Evolutionary conservation across 2,888 invertebrate genomes (phyloP).

Genomic region (Eueremaeus valkanovi): DNA sequence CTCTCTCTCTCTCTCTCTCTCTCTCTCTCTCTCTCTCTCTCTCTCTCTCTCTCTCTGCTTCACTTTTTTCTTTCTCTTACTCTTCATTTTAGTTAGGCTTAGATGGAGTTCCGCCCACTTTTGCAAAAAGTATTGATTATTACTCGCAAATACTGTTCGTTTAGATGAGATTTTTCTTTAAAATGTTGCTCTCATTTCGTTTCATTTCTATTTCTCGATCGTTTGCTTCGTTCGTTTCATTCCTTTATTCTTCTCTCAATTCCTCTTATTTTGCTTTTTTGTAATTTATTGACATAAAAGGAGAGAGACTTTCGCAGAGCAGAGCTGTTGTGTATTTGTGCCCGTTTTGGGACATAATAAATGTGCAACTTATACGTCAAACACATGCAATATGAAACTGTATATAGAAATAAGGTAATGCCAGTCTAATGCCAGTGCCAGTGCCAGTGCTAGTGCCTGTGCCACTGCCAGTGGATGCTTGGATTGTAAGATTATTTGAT

Average conservation of each 20-base stretch:
- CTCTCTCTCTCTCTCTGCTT: too few species aligned
- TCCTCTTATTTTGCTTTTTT: conserved; percentile 19
- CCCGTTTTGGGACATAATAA: conserved; percentile 34
- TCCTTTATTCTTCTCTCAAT: neutral
- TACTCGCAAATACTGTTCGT: neutral
- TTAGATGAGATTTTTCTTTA: conserved; percentile 28
- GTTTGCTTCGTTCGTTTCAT: neutral
- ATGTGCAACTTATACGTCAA: conserved; percentile 31
- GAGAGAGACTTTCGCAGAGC: neutral
- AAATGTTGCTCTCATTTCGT: conserved; percentile 18
- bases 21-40: too few species aligned
- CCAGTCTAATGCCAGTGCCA: neutral
- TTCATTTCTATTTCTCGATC: neutral
- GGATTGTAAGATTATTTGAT: conserved; percentile 17
- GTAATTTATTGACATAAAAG: conserved; percentile 30
- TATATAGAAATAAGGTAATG: conserved; percentile 24
- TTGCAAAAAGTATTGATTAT: conserved; percentile 32
- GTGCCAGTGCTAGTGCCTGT: too few species aligned
- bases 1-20: too few species aligned
- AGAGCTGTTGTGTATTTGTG: neutral
- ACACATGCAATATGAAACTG: conserved; percentile 27
- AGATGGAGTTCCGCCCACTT: conserved; percentile 19
- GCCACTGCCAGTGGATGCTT: conserved; percentile 11
- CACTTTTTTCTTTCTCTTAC: too few species aligned
- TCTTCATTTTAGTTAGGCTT: conserved; percentile 22